These are phyloP conservation scores for Polyergus mexicanus DNA, from an alignment of 1,140 invertebrate species.

Conservation along the genomic window DNA sequence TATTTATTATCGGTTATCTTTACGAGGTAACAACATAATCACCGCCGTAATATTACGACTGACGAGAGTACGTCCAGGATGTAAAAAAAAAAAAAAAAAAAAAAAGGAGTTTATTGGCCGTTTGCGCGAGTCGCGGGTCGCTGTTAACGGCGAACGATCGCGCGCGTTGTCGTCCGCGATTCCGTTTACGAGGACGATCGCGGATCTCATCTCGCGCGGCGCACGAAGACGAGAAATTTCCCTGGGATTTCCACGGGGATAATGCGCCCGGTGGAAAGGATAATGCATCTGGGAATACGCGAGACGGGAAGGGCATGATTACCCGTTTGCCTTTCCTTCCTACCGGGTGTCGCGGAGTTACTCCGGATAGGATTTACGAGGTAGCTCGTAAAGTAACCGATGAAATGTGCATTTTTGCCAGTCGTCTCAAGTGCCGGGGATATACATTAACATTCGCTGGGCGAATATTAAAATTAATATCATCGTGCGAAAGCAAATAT, in stretches of 20 bases:
- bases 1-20: slow-evolving; percentile 32
- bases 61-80: not conserved
- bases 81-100: slow-evolving; percentile 16
- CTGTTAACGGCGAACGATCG: not conserved
- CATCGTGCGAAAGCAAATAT: slow-evolving; percentile 23
- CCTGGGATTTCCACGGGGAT: slow-evolving; percentile 53
- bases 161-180: slow-evolving; percentile 40
- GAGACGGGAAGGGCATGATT: slow-evolving; percentile 46
- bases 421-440: not conserved
- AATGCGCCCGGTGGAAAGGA: slow-evolving; percentile 53
- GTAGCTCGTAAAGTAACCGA: slow-evolving; percentile 54
- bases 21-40: slow-evolving; percentile 46
- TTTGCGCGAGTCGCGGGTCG: slow-evolving; percentile 13
- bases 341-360: slow-evolving; percentile 54
- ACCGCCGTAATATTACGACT: slow-evolving; percentile 17
- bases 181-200: slow-evolving; percentile 54
- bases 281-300: slow-evolving; percentile 57
- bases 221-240: slow-evolving; percentile 51
- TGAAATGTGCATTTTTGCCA: slow-evolving; percentile 60
- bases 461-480: slow-evolving; percentile 39
- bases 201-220: slow-evolving; percentile 53
- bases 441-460: not conserved
- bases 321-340: slow-evolving; percentile 55
- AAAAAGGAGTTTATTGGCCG: slow-evolving; percentile 27
- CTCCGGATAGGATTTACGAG: slow-evolving; percentile 52